Evolutionary conservation across 2,113 vertebrate species (phyloP).

Genomic region (Plectropomus leopardus): DNA sequence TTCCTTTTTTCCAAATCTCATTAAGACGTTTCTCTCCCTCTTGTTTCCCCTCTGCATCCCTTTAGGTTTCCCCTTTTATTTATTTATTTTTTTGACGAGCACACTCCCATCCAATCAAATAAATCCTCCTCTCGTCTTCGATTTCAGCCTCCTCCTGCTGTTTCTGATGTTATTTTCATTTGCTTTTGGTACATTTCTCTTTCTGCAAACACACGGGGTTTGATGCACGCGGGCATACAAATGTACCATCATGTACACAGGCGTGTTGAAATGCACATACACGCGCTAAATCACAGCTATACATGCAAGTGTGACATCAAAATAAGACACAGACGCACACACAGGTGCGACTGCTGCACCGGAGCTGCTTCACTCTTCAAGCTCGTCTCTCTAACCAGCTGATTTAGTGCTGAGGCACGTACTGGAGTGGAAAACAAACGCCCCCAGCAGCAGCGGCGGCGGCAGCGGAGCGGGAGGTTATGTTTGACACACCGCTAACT

Average conservation of each 20-base stretch:
- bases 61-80: background rate
- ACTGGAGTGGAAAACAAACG: slow-evolving; percentile 66
- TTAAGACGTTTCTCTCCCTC: slow-evolving; percentile 29
- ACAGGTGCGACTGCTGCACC: slow-evolving; percentile 10
- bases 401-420: slow-evolving; percentile 65
- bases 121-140: slow-evolving; percentile 2
- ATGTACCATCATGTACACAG: background rate
- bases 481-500: slow-evolving; percentile 44
- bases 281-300: slow-evolving; percentile 4
- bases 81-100: background rate
- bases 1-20: slow-evolving; percentile 36
- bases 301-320: slow-evolving; percentile 15
- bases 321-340: slow-evolving; percentile 9
- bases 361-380: slow-evolving; percentile 13
- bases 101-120: slow-evolving; percentile 26
- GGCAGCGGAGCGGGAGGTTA: slow-evolving; percentile 49
- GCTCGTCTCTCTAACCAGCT: slow-evolving; percentile 55
- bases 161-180: background rate
- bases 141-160: slow-evolving; percentile 2
- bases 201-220: background rate
- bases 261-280: slow-evolving; percentile 26
- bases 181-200: background rate
- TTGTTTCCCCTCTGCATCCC: slow-evolving; percentile 9
- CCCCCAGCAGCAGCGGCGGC: slow-evolving; percentile 41
- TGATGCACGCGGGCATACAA: background rate